Conservation (phyloP, 2,888 invertebrate species). For the Drosophila bunnanda region DNA sequence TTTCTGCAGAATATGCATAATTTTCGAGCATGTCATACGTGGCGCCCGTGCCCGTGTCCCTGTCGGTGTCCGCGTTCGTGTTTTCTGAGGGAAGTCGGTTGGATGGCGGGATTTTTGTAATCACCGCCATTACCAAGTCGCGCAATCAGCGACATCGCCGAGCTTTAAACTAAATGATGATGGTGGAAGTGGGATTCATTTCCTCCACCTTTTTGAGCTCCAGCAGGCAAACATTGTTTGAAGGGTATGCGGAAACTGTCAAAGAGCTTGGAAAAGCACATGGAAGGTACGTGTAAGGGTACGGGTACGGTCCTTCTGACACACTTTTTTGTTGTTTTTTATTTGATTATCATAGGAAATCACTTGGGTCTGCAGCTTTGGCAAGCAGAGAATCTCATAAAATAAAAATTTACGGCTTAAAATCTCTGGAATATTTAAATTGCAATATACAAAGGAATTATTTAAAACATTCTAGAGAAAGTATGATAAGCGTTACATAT, state of each 20-base stretch:
- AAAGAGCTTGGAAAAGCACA: conserved; percentile 14
- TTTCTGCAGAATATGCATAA: conserved; percentile 75
- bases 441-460: not conserved
- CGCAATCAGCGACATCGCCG: conserved; percentile 73
- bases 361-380: not conserved
- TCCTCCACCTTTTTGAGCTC: conserved; percentile 1
- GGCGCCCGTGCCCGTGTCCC: conserved; percentile 29
- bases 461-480: too few species aligned
- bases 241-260: conserved; percentile 35
- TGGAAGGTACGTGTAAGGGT: not conserved
- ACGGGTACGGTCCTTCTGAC: not conserved
- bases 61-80: conserved; percentile 13
- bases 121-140: conserved; percentile 76
- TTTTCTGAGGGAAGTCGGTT: conserved; percentile 25
- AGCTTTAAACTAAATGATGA: conserved; percentile 56
- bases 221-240: conserved; percentile 24
- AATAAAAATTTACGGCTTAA: not conserved
- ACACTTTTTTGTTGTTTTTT: conserved; percentile 18
- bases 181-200: conserved; percentile 37
- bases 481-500: not conserved
- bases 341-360: conserved; percentile 23
- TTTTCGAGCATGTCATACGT: conserved; percentile 74
- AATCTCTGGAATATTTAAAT: not conserved
- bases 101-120: conserved; percentile 61
- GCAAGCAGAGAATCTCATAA: not conserved